Evolutionary conservation across 2,888 invertebrate species (phyloP), one percentile per base, ranked within the genome.

Genomic region (Polydrusus tereticollis): DNA sequence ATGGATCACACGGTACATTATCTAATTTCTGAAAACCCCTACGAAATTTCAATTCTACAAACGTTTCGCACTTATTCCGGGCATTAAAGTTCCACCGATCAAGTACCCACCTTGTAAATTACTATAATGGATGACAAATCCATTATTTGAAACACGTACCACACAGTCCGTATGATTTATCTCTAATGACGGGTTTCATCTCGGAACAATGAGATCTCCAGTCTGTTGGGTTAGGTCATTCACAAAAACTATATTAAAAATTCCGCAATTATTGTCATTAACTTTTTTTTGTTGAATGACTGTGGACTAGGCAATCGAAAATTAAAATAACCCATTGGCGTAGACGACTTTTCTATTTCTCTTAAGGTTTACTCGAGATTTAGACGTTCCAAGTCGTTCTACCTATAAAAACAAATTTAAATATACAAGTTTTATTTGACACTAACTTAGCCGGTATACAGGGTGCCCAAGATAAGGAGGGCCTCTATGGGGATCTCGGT

Each of bases 151-250:
- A 77, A 77, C 78, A 78, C 79, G 76, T 80, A 79, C 76, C 82
- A 80, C 80, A 80, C 80, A 76, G 78, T 76, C 78, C 78, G 78
- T 81, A 80, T 80, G 77, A 78, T 75, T 77, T 76, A 69, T 75
- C 73, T 75, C 73, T 83, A 83, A 83, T 83, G 78, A 83, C 77
- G 80, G 82, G 83, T 83, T 82, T 78, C 75, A 72, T 67, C 76
- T 78, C 75, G 75, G 73, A 77, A 76, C 74, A 75, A 75, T 77
- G 72, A 76, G 76, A 75, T 73, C 69, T 76, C 73, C 74, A 59
- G 72, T 76, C 76, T 55, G 50, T 72, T 67, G 67, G 67, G 43
- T 62, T 62, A 75, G 78, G 76, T 78, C 81, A 81, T 82, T 81
- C 80, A 79, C 75, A 80, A 79, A 80, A 79, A 77, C 78, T 57